These are phyloP conservation scores for Lordiphosa mommai DNA, from an alignment of 1,140 invertebrate genomes.

Conservation along the genomic window DNA sequence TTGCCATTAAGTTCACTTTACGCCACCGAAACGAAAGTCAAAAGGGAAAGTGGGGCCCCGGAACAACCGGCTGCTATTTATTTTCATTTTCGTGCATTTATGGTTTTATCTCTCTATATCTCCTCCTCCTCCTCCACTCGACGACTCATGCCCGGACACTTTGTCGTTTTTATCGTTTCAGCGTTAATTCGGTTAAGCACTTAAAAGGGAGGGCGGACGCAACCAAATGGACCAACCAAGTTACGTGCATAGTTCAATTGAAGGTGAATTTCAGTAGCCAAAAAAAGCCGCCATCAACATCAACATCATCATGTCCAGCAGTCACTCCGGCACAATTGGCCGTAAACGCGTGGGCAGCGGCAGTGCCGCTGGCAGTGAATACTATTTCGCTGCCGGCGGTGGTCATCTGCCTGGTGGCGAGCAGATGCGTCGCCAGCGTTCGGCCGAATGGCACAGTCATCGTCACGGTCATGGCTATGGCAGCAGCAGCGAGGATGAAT, in stretches of 20 bases:
- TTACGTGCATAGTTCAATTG: constrained; percentile 56
- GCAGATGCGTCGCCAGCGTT: constrained; percentile 82
- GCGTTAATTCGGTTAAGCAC: constrained; percentile 76
- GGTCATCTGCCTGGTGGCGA: constrained; percentile 31
- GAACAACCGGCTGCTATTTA: constrained; percentile 62
- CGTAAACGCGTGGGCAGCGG: constrained; percentile 76
- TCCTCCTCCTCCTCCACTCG: background rate
- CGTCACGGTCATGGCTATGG: constrained; percentile 81
- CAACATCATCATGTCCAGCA: constrained; percentile 58
- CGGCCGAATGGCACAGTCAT: constrained; percentile 83
- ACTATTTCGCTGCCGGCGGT: constrained; percentile 56
- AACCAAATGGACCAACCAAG: constrained; percentile 19
- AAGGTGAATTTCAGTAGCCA: constrained; percentile 33
- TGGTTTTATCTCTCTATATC: constrained; percentile 56
- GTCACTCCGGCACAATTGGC: constrained; percentile 79
- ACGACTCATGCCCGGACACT: constrained; percentile 59
- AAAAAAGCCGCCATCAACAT: background rate
- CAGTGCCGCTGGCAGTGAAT: constrained; percentile 66
- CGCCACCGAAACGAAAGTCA: constrained; percentile 23
- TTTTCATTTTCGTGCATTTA: constrained; percentile 75
- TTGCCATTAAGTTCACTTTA: constrained; percentile 74
- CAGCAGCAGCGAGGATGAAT: constrained; percentile 83
- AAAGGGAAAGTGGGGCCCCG: constrained; percentile 26
- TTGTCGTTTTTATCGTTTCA: constrained; percentile 77
- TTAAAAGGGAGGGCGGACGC: constrained; percentile 42